A percentile compares a stretch with the other conserved stretches of the same genome.
These are phyloP conservation scores for Torymus texanus DNA, from an alignment of 2,888 invertebrate genomes.

Conservation along the genomic window DNA sequence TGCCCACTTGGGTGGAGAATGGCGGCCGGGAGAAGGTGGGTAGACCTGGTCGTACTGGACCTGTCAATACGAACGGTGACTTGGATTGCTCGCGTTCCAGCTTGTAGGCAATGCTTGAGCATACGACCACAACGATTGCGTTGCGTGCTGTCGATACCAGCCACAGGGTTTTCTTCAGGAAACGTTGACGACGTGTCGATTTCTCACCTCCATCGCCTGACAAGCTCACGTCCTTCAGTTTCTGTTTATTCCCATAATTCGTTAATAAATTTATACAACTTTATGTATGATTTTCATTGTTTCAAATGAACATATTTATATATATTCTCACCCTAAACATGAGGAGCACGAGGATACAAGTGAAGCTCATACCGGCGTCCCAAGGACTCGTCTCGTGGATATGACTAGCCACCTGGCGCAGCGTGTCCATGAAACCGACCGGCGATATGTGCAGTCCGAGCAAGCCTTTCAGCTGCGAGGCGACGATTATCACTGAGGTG, in stretches of 20 bases:
- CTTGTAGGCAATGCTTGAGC: slow-evolving; percentile 82
- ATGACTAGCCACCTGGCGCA: slow-evolving; percentile 83
- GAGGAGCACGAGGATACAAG: slow-evolving; percentile 84
- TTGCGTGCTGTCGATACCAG: slow-evolving; percentile 88
- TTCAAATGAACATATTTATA: too few relatives aligned
- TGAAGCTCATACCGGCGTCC: slow-evolving; percentile 84
- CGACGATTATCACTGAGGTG: slow-evolving; percentile 92
- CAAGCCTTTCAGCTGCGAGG: slow-evolving; percentile 87
- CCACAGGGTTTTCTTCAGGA: slow-evolving; percentile 82
- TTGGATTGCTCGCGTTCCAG: slow-evolving; percentile 76
- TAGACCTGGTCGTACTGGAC: slow-evolving; percentile 85
- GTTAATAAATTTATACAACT: too few relatives aligned
- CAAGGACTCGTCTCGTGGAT: slow-evolving; percentile 82
- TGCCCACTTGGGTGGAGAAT: slow-evolving; percentile 81
- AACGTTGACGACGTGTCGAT: slow-evolving; percentile 72
- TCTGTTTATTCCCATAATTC: slow-evolving; percentile 75
- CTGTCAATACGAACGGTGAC: slow-evolving; percentile 85
- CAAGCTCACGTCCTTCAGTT: slow-evolving; percentile 83
- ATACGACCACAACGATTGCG: slow-evolving; percentile 86
- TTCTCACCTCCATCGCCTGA: slow-evolving; percentile 69
- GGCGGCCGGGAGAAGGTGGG: slow-evolving; percentile 83
- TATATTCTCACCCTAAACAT: slow-evolving; percentile 80
- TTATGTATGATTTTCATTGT: too few relatives aligned
- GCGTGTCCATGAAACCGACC: slow-evolving; percentile 85
- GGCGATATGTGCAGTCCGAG: slow-evolving; percentile 85